Evolutionary conservation across 2,113 vertebrate species (phyloP), one percentile per base, ranked within the genome.

Genomic region (Neotragus pygmaeus): DNA sequence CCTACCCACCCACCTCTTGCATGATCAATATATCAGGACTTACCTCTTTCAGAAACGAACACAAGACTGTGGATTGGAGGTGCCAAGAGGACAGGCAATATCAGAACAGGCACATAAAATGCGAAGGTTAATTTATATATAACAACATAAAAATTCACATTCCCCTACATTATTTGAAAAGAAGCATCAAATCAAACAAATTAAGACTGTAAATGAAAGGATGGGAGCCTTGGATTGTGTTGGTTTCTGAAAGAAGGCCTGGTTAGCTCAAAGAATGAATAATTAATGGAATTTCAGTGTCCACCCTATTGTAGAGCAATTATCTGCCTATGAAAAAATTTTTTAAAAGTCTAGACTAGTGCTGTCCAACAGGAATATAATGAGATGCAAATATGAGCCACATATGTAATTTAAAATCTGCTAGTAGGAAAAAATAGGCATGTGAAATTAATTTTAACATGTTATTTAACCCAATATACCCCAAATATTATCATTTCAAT

Each of bases 171-270:
- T 11, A 77, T 30, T 51, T 83, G 64, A 39, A 82, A 86, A 15
- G 39, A 83, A 88, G 4, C 27, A 77, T 28, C 19, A 82, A 78
- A 47, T 60, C 30, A 88, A 91, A 62, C 77, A 87, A 91, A 86
- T 82, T 57, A 62, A 88, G 55, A 51, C 33, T 47, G 23, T 55
- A 82, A 58, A 88, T 81, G 81, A 90, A 90, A 83, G 73, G 55
- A 45, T n/a, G 15, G 16, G 33, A 70, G n/a, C 19, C 57, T 49
- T 91, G 73, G 28, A 64, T 57, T 51, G 82, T 77, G 39, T 47
- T 77, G 94, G 83, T 91, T 88, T 94, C 55, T 78, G n/a, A 78
- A 66, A 97, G 92, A 94, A 94, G 53, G 47, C 49, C 39, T 94
- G 43, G 62, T 88, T 90, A 93, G 28, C 87, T 28, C 83, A 83